These are phyloP conservation scores for Argopecten irradians DNA, from an alignment of 1,140 invertebrate species.

Conservation along the genomic window DNA sequence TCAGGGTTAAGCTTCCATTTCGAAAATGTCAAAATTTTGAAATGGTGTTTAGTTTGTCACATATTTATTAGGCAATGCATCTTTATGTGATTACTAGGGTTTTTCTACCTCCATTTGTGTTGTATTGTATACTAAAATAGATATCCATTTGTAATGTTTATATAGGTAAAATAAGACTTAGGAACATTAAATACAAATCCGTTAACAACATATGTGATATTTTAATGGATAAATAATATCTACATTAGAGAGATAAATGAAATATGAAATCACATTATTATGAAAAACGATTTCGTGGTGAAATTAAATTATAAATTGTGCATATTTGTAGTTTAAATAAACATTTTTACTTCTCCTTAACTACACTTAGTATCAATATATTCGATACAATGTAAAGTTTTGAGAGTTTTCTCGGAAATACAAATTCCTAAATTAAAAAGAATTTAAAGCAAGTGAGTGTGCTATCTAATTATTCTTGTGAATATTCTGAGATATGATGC, in stretches of 20 bases:
- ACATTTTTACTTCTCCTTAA: too few relatives aligned
- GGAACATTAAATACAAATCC: not conserved
- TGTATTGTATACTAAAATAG: not conserved
- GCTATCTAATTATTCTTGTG: too few relatives aligned
- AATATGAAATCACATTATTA: not conserved
- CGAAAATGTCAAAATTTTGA: not conserved
- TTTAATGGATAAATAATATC: constrained; percentile 5
- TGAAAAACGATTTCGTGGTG: not conserved
- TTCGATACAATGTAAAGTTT: too few relatives aligned
- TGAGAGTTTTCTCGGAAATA: too few relatives aligned
- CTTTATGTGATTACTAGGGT: not conserved
- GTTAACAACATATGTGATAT: not conserved
- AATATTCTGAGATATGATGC: too few relatives aligned
- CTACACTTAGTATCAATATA: too few relatives aligned
- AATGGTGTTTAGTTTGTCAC: constrained; percentile 2
- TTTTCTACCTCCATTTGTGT: not conserved
- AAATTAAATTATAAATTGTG: not conserved
- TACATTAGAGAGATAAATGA: not conserved
- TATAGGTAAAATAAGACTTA: not conserved
- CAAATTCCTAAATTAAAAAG: too few relatives aligned
- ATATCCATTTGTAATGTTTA: constrained; percentile 17
- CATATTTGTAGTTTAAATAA: not conserved
- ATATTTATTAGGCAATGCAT: constrained; percentile 1
- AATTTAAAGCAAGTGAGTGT: too few relatives aligned
- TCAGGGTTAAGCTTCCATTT: constrained; percentile 11